Conservation (phyloP, 2,113 vertebrate species). For the Choloepus hoffmanni region DNA sequence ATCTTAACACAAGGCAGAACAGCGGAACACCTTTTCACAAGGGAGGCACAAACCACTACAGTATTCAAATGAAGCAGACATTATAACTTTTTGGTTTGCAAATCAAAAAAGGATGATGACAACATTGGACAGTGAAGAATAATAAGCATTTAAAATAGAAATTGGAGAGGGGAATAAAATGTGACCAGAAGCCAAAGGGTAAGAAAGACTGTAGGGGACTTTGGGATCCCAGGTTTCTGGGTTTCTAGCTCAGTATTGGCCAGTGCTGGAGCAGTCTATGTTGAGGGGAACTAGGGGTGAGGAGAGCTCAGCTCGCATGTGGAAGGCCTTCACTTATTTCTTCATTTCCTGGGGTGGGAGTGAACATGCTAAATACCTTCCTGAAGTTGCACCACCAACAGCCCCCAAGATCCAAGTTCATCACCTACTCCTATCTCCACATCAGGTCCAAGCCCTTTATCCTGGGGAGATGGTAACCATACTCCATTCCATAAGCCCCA, state of each 20-base stretch:
- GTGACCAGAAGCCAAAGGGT: not conserved
- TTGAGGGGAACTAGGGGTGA: constrained; percentile 74
- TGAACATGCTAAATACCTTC: constrained; percentile 96
- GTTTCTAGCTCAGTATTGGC: constrained; percentile 36
- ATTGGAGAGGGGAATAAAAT: constrained; percentile 13
- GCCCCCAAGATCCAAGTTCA: constrained; percentile 90
- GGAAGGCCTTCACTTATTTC: constrained; percentile 91
- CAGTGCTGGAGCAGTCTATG: constrained; percentile 64
- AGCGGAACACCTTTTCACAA: not conserved
- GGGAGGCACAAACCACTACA: not conserved
- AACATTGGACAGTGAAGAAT: not conserved
- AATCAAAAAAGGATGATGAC: not conserved
- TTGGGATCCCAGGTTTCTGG: not conserved
- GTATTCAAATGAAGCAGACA: not conserved
- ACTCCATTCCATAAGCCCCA: constrained; percentile 94
- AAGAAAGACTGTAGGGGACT: not conserved
- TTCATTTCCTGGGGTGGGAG: constrained; percentile 93
- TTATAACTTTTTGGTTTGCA: not conserved
- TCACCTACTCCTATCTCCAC: constrained; percentile 93
- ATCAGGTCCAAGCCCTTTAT: constrained; percentile 96
- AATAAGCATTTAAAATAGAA: not conserved
- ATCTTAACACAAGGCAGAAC: not conserved
- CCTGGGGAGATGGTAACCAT: constrained; percentile 96
- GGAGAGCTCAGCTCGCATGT: constrained; percentile 86
- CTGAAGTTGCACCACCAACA: constrained; percentile 86